These are phyloP conservation scores for Gobionotothen gibberifrons DNA, from an alignment of 2,797 vertebrate species.

Conservation along the genomic window DNA sequence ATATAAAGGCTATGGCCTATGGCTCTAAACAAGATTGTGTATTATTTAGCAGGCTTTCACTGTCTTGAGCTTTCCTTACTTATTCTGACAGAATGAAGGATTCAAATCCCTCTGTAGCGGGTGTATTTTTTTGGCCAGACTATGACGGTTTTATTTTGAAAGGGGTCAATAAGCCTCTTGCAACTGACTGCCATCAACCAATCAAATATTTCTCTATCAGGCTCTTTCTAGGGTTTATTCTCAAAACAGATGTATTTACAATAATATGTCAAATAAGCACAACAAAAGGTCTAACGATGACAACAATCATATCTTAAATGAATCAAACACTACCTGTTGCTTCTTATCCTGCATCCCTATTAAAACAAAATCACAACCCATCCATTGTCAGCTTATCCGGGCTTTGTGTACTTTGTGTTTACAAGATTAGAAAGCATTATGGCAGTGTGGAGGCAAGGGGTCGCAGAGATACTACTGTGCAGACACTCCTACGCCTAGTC, in stretches of 20 bases:
- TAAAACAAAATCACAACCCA: background rate
- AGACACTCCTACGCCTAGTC: conserved; percentile 70
- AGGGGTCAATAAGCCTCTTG: background rate
- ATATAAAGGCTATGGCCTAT: too few species aligned
- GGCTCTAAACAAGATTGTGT: background rate
- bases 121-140: background rate
- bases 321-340: conserved; percentile 20
- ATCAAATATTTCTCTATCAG: conserved; percentile 7
- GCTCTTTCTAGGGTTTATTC: background rate
- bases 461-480: conserved; percentile 51
- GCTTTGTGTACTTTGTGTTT: background rate
- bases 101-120: too few species aligned
- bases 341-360: conserved; percentile 1
- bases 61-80: background rate
- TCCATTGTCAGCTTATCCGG: background rate
- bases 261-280: background rate
- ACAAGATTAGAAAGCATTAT: conserved; percentile 33
- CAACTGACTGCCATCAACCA: conserved; percentile 27
- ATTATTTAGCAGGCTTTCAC: background rate
- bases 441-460: conserved; percentile 53
- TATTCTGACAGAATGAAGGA: too few species aligned
- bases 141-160: conserved; percentile 50
- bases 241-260: background rate
- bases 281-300: background rate
- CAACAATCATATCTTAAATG: background rate